Evolutionary conservation across 1,140 invertebrate species (phyloP), one percentile per base, ranked within the genome.

Genomic region (Mesaphorura yosii): DNA sequence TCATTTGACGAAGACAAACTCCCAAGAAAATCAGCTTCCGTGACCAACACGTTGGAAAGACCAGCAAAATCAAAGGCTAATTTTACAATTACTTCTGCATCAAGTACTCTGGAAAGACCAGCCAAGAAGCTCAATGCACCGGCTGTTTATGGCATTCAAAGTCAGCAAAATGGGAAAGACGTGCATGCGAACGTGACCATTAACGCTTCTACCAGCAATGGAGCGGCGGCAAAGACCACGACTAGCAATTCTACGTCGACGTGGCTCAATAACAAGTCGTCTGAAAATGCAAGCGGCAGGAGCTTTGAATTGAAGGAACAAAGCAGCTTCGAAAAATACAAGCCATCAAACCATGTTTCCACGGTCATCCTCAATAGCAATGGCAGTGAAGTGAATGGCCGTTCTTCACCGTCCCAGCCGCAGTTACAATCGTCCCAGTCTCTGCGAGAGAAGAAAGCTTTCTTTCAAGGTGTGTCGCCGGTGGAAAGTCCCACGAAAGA

Each of bases 401-500:
- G n/a, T n/a, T n/a, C n/a, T n/a, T n/a, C n/a, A n/a, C n/a, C n/a
- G n/a, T n/a, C n/a, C n/a, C n/a, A n/a, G n/a, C n/a, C n/a, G n/a
- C n/a, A n/a, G n/a, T n/a, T n/a, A n/a, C n/a, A n/a, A n/a, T n/a
- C n/a, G n/a, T n/a, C 6, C n/a, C 7, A 7, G 17, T 48, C 51
- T 17, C 22, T 62, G 34, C n/a, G 34, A 12, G 56, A 62, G 6
- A 53, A 41, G 19, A 58, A 51, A 22, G 53, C 51, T 34, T 59
- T 59, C 39, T 63, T 63, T 34, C 61, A 63, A 45, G 61, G 61
- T 1, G 39, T 63, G 15, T 48, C 52, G 38, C 57, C 57, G 12
- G 52, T 57, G 6, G 55, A 59, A 37, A 60, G 54, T 28, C 34
- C 26, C 17, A 47, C 53, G 1, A 57, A 59, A 20, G 61, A 63